A percentile compares a stretch with the other conserved stretches of the same genome.
These are phyloP conservation scores for Toxotes lorentzi DNA, from an alignment of 2,797 vertebrate genomes.

Conservation along the genomic window DNA sequence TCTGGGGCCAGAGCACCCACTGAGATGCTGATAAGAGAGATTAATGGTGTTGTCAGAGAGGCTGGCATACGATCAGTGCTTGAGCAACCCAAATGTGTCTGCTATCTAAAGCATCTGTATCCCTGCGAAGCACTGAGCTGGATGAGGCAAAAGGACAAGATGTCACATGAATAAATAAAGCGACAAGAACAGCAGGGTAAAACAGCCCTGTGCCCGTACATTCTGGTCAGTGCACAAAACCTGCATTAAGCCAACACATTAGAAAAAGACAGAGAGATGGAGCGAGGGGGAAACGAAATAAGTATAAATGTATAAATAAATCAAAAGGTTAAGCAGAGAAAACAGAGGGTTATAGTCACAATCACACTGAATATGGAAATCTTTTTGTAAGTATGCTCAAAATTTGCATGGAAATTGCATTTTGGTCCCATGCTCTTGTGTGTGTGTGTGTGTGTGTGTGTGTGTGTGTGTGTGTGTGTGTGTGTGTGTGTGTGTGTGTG, in stretches of 20 bases:
- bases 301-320: constrained; percentile 76
- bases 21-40: constrained; percentile 89
- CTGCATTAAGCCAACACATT: constrained; percentile 61
- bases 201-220: constrained; percentile 50
- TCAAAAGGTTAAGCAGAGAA: constrained; percentile 77
- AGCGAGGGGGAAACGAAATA: constrained; percentile 26
- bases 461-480: constrained; percentile 26
- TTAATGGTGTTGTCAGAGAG: constrained; percentile 88
- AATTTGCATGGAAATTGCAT: constrained; percentile 88
- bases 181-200: constrained; percentile 63
- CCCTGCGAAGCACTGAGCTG: constrained; percentile 77
- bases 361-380: constrained; percentile 75
- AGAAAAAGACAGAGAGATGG: constrained; percentile 48
- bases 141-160: constrained; percentile 84
- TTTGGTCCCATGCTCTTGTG: constrained; percentile 69
- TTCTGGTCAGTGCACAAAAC: constrained; percentile 76
- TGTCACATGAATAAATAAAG: constrained; percentile 84
- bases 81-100: constrained; percentile 86
- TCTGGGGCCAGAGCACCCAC: constrained; percentile 81
- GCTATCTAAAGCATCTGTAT: constrained; percentile 88
- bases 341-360: constrained; percentile 67
- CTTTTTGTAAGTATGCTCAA: constrained; percentile 70
- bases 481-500: constrained; percentile 49
- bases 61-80: constrained; percentile 85
- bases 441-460: constrained; percentile 27